Conservation (phyloP, 2,113 vertebrate genomes). For the Astur gentilis region DNA sequence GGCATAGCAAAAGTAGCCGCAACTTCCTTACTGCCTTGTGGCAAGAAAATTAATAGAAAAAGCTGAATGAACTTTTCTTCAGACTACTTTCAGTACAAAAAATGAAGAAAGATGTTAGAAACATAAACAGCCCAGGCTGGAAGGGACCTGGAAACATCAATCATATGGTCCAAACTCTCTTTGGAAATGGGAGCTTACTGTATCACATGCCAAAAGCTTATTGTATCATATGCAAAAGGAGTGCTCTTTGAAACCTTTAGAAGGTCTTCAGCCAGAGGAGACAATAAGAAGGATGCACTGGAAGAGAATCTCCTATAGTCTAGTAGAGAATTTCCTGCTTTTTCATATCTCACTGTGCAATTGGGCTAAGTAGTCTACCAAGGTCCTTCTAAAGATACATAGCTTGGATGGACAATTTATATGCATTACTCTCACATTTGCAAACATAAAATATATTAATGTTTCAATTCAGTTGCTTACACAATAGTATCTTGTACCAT, state of each 20-base stretch:
- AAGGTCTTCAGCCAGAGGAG: neutral
- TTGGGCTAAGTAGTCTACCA: neutral
- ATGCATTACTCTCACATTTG: neutral
- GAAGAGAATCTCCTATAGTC: neutral
- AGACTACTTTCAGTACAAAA: neutral
- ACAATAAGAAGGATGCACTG: neutral
- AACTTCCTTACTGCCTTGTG: neutral
- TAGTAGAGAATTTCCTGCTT: neutral
- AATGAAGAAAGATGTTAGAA: neutral
- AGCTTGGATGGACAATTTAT: neutral
- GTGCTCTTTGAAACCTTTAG: neutral
- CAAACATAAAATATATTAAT: neutral
- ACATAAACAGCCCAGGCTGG: accelerated
- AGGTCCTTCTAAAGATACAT: neutral
- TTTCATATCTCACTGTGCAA: neutral
- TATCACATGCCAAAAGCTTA: neutral
- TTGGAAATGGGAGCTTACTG: neutral
- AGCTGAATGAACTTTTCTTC: neutral
- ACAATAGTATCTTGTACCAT: neutral
- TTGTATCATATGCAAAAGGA: neutral
- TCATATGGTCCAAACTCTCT: neutral
- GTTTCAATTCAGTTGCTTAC: neutral
- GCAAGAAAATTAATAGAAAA: neutral
- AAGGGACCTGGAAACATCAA: neutral
- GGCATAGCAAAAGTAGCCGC: neutral